Base-by-base conservation (phyloP, 2,888 invertebrate species). In the Myopa testacea region DNA sequence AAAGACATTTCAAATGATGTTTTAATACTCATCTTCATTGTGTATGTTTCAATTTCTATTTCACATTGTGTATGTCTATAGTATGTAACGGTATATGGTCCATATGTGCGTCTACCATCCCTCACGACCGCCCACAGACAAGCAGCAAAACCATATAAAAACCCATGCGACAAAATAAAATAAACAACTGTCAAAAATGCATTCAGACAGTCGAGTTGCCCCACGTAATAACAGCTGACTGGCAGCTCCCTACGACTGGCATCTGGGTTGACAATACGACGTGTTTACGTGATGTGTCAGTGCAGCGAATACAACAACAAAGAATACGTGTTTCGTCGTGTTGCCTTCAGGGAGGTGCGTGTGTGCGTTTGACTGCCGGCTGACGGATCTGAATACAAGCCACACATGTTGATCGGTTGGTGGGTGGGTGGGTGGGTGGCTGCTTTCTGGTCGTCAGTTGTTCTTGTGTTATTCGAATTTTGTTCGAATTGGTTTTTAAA, bases 111-210 rank as follows among this genome's bases (percentile, higher is more conserved):
- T 26, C 50, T 50, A 19, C 26, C 69, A 19, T 52, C 5, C 34
- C 26, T 50, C 19, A 7, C 34, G 37, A 71, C 71, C 71, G 58
- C 71, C 71, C 71, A 71, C 71, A 52, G 58, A 10, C 62, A 10
- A 58, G 16, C 62, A 63, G 10, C 10, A 10, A 10, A 63, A 19
- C 62, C 62, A 10, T 1, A 45, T 45, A 67, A 55, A 55, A 70
- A 70, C 8, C 10, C 38, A 38, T 84, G 86, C 86, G 86, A 86
- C 85, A 85, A 87, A 86, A 85, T 86, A 85, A 86, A 75, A 86
- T 87, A 87, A 87, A 87, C 87, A 87, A 82, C 86, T 86, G 87
- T 85, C 86, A 86, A 86, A 86, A 85, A 84, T 84, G 82, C 26
- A 82, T 84, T 85, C 85, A 86, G 85, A n/a, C 62, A 2, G 45